Evolutionary conservation across 2,888 invertebrate genomes (phyloP), one percentile per base, ranked within the genome.

Genomic region (Volucella inflata): DNA sequence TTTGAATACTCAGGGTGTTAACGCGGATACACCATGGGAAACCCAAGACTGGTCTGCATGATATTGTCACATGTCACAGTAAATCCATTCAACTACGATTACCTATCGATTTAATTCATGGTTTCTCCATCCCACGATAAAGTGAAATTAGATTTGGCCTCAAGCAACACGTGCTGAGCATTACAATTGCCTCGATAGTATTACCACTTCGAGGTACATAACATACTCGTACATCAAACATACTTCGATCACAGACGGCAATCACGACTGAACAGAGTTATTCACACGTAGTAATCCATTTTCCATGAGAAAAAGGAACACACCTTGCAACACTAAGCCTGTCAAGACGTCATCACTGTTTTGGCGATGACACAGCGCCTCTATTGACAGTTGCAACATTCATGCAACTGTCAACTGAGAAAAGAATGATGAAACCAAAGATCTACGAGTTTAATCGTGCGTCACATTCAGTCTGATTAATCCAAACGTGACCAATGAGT

Each of bases 61-160:
- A n/a, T 11, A 55, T 14, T 36, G 44, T 55, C 55, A 55, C 74
- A 53, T 55, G 70, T n/a, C 42, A 46, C 17, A 17, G 36, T 12
- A 9, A 8, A 14, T 40, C 38, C 44, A 64, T 46, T 65, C 17
- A 14, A 75, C 40, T 14, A n/a, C 62, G 53, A 46, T 36, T 11
- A 46, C 1, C 42, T 10, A 65, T 62, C 48, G 44, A 78, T 67
- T 82, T 57, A 67, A 77, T 83, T 72, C 72, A 78, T 57, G 72
- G 67, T 78, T 83, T 83, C 82, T 68, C 78, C 55, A 62, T 40
- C 40, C 38, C 53, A 53, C 12, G 51, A 59, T 53, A 55, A 76
- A 82, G 82, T 21, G 78, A 83, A 78, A 78, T 83, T 72, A 59
- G 55, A 62, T 44, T 71, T 83, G 71, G 62, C 67, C 78, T 67